A percentile compares a stretch with the other conserved stretches of the same genome.
phyloP scores from a whole-genome alignment of 2,113 vertebrate genomes.

The Stegostoma tigrinum region DNA sequence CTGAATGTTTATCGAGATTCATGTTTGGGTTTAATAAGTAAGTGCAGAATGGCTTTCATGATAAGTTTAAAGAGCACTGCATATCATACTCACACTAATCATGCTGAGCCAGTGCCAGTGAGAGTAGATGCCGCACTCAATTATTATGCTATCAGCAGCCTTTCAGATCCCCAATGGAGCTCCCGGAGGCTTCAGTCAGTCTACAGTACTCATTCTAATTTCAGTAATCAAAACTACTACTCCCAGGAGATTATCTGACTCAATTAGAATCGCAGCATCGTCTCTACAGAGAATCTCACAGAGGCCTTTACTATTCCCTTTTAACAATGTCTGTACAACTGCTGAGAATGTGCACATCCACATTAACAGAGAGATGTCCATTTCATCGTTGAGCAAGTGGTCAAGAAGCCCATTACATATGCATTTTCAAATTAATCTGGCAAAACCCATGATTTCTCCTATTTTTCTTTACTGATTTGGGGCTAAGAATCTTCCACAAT shows the following conservation, averaged over 20 bases:
- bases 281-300: neutral
- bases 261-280: neutral
- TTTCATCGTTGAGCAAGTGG: neutral
- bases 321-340: neutral
- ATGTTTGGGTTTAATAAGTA: neutral
- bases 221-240: neutral
- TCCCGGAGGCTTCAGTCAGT: neutral
- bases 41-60: neutral
- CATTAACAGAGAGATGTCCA: neutral
- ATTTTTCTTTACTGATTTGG: conserved; percentile 24
- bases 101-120: neutral
- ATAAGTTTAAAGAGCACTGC: neutral
- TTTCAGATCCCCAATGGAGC: neutral
- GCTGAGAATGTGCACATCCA: neutral
- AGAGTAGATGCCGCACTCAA: neutral
- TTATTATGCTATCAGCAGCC: neutral
- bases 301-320: neutral
- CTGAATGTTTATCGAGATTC: neutral
- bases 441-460: neutral
- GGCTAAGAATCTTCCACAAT: neutral
- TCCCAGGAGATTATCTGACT: neutral
- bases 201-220: neutral
- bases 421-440: neutral
- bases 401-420: neutral
- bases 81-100: neutral